These are phyloP conservation scores for Tridacna gigas DNA, from an alignment of 2,888 invertebrate genomes.

Conservation along the genomic window DNA sequence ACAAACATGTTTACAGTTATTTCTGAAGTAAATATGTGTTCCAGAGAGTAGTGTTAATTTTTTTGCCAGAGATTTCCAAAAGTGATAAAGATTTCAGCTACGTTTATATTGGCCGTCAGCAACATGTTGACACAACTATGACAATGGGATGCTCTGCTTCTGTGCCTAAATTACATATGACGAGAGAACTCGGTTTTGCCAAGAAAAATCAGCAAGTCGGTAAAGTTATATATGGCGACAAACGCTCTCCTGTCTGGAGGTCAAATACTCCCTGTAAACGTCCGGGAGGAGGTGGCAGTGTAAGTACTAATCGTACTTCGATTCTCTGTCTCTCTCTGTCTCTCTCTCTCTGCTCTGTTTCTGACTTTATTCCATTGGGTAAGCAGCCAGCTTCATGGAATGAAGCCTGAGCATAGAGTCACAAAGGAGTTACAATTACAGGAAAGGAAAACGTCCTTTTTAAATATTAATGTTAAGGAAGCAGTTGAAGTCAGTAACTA, in stretches of 20 bases:
- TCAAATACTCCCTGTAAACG: neutral
- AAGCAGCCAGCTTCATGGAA: no score
- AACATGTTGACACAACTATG: neutral
- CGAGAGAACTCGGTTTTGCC: neutral
- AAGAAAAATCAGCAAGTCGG: neutral
- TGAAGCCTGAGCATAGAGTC: no score
- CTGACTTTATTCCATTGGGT: neutral
- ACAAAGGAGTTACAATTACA: no score
- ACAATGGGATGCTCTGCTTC: slow-evolving; percentile 19
- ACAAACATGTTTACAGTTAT: no score
- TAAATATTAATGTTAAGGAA: no score
- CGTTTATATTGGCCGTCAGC: no score
- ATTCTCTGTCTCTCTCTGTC: neutral
- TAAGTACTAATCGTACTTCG: neutral
- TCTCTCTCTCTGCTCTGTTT: neutral
- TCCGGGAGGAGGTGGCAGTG: slow-evolving; percentile 13
- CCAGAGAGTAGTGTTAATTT: no score
- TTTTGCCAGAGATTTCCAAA: no score
- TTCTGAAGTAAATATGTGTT: no score
- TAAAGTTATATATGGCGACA: slow-evolving; percentile 8
- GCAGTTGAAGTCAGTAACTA: no score
- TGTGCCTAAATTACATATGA: neutral
- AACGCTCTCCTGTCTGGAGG: neutral
- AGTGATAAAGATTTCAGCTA: no score
- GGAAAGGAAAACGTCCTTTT: no score